A percentile compares a stretch with the other conserved stretches of the same genome.
Conservation (phyloP, 2,113 vertebrate species). For the Ctenodactylus gundi region DNA sequence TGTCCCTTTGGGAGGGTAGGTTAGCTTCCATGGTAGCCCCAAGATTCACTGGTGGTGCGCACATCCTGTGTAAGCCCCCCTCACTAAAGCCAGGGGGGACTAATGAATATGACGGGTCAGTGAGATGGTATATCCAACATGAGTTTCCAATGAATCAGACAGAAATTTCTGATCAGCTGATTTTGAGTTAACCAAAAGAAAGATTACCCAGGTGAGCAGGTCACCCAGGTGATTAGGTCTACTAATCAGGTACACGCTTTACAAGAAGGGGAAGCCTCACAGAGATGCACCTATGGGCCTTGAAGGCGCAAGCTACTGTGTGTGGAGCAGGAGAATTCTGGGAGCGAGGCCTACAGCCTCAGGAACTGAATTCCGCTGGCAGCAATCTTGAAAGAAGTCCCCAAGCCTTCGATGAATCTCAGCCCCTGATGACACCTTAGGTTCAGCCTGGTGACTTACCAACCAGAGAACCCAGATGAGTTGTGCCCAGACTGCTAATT, state of each 20-base stretch:
- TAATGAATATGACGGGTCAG: background rate
- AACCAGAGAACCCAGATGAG: background rate
- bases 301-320: no score
- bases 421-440: background rate
- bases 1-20: background rate
- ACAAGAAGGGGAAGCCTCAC: background rate
- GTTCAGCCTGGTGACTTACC: background rate
- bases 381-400: background rate
- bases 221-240: background rate
- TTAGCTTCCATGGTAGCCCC: background rate
- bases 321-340: no score
- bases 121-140: background rate
- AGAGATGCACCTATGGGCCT: background rate
- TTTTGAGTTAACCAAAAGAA: background rate
- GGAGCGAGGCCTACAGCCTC: background rate
- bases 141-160: background rate
- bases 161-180: background rate
- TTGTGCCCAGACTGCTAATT: background rate
- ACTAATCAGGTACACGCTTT: background rate
- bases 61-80: background rate
- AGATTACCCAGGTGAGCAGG: background rate
- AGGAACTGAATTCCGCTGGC: background rate
- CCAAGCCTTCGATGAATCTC: background rate
- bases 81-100: background rate
- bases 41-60: background rate